Percentiles rank a stretch among this genome's conserved stretches.
These are phyloP conservation scores for Mamestra configurata DNA, from an alignment of 1,140 invertebrate species.

Conservation along the genomic window DNA sequence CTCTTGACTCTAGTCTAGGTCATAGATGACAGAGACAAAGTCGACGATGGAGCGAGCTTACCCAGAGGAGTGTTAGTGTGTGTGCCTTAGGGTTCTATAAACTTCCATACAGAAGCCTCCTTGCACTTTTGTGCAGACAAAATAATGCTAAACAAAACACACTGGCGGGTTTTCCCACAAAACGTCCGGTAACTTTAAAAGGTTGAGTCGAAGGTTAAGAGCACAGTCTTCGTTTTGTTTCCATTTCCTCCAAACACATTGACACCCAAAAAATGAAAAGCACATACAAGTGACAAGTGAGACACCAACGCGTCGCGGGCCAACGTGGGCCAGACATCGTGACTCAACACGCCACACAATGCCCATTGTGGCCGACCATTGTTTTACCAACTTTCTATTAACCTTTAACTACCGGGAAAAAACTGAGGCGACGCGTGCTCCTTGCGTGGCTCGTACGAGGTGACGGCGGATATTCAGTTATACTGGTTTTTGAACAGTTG, in stretches of 20 bases:
- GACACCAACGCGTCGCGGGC: conserved; percentile 4
- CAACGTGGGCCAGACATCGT: conserved; percentile 51
- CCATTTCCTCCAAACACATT: neutral
- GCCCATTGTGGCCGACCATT: conserved; percentile 69
- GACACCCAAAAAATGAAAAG: conserved; percentile 1
- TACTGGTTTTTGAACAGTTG: conserved; percentile 6
- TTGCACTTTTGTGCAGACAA: too few species aligned
- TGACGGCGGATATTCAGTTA: neutral
- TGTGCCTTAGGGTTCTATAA: too few species aligned
- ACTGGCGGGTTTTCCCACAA: neutral
- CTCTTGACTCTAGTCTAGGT: too few species aligned
- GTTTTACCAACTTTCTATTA: conserved; percentile 76
- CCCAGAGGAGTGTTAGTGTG: too few species aligned
- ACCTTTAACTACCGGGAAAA: conserved; percentile 71
- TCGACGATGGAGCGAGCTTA: too few species aligned
- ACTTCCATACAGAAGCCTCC: too few species aligned
- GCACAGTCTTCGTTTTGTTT: neutral
- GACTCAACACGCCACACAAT: conserved; percentile 71
- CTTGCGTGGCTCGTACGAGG: conserved; percentile 33
- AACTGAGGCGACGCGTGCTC: conserved; percentile 50
- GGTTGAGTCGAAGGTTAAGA: neutral
- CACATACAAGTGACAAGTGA: conserved; percentile 10
- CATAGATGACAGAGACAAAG: too few species aligned
- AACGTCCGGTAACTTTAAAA: neutral
- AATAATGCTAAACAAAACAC: too few species aligned